phyloP scores from a whole-genome alignment of 64 coral and sea anemone genomes.

The Porites australiensis region DNA sequence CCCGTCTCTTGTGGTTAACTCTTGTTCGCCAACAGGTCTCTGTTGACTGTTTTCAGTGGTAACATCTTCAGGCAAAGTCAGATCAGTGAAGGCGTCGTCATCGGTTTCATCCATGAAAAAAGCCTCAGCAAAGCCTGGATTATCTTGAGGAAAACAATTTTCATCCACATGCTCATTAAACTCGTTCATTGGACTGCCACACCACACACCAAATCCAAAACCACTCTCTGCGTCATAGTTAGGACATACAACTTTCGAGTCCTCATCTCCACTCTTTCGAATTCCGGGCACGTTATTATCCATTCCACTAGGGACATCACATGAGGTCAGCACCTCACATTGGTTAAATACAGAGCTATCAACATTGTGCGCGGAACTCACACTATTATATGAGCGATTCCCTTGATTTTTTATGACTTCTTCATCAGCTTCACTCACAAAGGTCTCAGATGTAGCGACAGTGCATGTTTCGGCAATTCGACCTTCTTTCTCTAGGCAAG shows the following conservation, averaged over 20 bases:
- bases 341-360: not conserved
- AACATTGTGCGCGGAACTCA: not conserved
- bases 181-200: conserved; percentile 1
- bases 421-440: not conserved
- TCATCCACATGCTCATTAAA: conserved; percentile 15
- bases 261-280: not conserved
- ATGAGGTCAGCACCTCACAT: too few species aligned
- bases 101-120: conserved; percentile 32
- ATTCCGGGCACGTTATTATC: not conserved
- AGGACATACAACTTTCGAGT: not conserved
- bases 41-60: not conserved
- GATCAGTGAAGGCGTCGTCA: conserved; percentile 41
- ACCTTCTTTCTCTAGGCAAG: not conserved
- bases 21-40: not conserved
- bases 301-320: not conserved
- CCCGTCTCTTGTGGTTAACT: not conserved
- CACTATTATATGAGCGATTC: not conserved
- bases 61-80: not conserved
- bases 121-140: conserved; percentile 18
- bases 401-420: not conserved
- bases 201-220: conserved; percentile 30
- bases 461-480: not conserved
- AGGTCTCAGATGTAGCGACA: not conserved
- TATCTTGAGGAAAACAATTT: not conserved
- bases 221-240: not conserved